Evolutionary conservation across 2,888 invertebrate species (phyloP).

Genomic region (Tachina grossa): DNA sequence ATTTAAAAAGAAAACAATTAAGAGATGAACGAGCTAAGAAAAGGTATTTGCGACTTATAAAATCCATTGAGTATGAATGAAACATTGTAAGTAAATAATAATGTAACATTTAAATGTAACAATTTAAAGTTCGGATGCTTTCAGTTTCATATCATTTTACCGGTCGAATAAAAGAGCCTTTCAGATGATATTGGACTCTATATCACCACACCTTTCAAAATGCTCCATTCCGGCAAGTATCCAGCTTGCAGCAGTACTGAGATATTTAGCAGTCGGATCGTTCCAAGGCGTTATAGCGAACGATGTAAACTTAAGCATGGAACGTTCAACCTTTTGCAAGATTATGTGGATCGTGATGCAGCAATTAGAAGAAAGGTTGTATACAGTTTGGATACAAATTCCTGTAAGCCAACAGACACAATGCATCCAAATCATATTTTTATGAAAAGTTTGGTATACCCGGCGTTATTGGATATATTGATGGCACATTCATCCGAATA

Average conservation of each 20-base stretch:
- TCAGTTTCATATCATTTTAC: constrained; percentile 19
- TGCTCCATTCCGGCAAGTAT: constrained; percentile 4
- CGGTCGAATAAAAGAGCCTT: constrained; percentile 13
- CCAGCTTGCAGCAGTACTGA: constrained; percentile 1
- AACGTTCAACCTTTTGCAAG: constrained; percentile 30
- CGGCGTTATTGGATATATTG: too few relatives aligned
- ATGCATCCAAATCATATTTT: too few relatives aligned
- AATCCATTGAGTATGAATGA: not conserved
- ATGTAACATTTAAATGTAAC: not conserved
- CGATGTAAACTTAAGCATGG: constrained; percentile 23
- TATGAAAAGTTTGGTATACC: too few relatives aligned
- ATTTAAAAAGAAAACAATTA: not conserved
- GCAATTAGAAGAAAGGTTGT: constrained; percentile 6
- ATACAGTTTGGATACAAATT: constrained; percentile 22
- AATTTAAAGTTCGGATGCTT: not conserved
- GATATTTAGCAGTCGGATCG: constrained; percentile 39
- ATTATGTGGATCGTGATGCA: constrained; percentile 12
- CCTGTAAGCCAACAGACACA: too few relatives aligned
- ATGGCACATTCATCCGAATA: too few relatives aligned
- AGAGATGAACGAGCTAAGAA: not conserved
- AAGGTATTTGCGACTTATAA: constrained; percentile 1
- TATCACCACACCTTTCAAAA: constrained; percentile 17
- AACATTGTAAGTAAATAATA: not conserved
- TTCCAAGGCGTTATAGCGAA: constrained; percentile 37
- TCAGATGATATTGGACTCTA: not conserved